Percentiles rank a stretch among this genome's conserved stretches.
phyloP scores from a whole-genome alignment of 2,888 invertebrate species.

The Diaphora mendica region DNA sequence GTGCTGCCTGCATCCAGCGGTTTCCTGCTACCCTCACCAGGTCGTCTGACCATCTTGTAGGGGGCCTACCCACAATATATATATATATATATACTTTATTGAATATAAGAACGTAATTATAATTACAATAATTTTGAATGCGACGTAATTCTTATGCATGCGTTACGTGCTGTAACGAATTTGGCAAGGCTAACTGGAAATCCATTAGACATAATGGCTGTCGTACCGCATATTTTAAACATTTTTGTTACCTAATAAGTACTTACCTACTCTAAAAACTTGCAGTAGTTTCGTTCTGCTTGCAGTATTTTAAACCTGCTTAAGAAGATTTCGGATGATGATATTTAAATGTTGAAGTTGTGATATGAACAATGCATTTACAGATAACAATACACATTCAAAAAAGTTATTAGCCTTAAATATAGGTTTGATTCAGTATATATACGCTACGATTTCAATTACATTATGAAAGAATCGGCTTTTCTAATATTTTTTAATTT shows the following conservation, averaged over 20 bases:
- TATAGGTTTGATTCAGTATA: neutral
- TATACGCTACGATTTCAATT: too few species aligned
- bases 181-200: conserved; percentile 31
- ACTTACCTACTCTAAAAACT: neutral
- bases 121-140: conserved; percentile 26
- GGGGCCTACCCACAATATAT: too few species aligned
- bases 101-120: neutral
- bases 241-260: conserved; percentile 16
- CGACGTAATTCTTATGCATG: conserved; percentile 14
- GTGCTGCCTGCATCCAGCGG: too few species aligned
- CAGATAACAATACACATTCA: neutral
- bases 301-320: neutral
- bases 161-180: conserved; percentile 29
- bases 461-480: too few species aligned
- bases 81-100: too few species aligned
- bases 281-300: too few species aligned
- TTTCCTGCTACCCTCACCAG: too few species aligned
- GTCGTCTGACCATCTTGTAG: too few species aligned
- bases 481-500: too few species aligned
- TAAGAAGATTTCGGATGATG: neutral
- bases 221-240: conserved; percentile 20
- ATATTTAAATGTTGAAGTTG: neutral
- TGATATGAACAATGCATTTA: too few species aligned
- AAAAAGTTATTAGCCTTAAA: neutral
- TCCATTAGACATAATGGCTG: conserved; percentile 15